Base-by-base conservation (phyloP, 2,797 vertebrate species). In the Poecilia velifera region DNA sequence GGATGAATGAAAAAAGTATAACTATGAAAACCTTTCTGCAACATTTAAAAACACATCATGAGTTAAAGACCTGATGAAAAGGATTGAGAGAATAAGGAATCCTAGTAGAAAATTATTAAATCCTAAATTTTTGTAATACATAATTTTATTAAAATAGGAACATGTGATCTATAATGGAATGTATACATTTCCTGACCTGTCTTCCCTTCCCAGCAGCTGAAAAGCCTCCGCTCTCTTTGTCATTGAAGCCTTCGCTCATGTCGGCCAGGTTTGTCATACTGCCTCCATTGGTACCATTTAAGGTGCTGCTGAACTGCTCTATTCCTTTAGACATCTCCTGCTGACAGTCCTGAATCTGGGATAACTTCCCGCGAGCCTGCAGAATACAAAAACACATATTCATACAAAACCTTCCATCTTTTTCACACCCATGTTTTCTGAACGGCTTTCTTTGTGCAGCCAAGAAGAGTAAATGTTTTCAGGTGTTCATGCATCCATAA, bases 281-380 rank as follows among this genome's bases (percentile, higher is more conserved):
- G 18, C 97, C 96, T 0, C 97, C 94, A 0, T 97, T 95, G 59
- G 96, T 93, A 28, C 97, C 97, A 0, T 98, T 98, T 43, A 98
- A 92, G 14, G 92, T 95, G 88, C 95, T 96, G 55, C 95, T 97
- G 71, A 96, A 97, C 82, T 97, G 97, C 76, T 98, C 97, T 0
- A 98, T 96, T 90, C 94, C 96, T 89, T 96, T 96, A 70, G 88
- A 97, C 84, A 97, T 96, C 79, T 99, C 98, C 81, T 97, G 96
- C 62, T 97, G 98, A 87, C 94, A 97, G 86, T 98, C 97, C 3
- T 98, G 97, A 82, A 99, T 96, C 82, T 97, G 97, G 3, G 96
- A 97, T 43, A 99, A 94, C 79, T 97, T 94, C 71, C 93, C 93
- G 31, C 94, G 94, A 76, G 94, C 93, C 94, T 95, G 78, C 4